A percentile compares a stretch with the other conserved stretches of the same genome.
phyloP scores from a whole-genome alignment of 1,140 invertebrate genomes.

The Cepaea nemoralis region DNA sequence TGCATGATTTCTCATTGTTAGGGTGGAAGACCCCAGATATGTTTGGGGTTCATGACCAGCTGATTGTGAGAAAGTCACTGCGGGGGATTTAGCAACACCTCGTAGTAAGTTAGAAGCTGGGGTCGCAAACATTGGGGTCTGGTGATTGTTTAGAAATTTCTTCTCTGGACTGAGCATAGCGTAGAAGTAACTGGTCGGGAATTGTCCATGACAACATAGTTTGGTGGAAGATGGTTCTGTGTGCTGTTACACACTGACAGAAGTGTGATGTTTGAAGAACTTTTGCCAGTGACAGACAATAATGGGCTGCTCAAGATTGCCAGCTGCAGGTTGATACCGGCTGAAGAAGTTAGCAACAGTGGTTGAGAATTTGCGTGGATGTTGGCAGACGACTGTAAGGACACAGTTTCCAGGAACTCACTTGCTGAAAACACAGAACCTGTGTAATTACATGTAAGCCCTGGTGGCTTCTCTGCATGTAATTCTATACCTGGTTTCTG shows the following conservation, averaged over 20 bases:
- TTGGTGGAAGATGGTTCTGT: not conserved
- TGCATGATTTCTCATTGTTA: too few relatives aligned
- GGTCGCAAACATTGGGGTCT: not conserved
- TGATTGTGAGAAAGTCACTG: constrained; percentile 4
- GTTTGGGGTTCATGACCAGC: too few relatives aligned
- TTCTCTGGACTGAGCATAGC: not conserved
- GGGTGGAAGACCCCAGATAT: too few relatives aligned
- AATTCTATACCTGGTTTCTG: too few relatives aligned
- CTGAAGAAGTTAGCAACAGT: not conserved
- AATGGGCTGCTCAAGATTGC: not conserved
- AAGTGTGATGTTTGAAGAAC: not conserved
- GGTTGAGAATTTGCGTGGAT: not conserved
- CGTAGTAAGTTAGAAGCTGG: constrained; percentile 24
- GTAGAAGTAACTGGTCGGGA: too few relatives aligned
- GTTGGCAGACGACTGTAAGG: not conserved
- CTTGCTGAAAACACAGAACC: too few relatives aligned
- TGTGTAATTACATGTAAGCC: too few relatives aligned
- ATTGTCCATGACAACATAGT: not conserved
- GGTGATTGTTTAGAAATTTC: not conserved
- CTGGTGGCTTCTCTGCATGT: too few relatives aligned
- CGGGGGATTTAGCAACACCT: constrained; percentile 9
- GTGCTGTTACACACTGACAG: not conserved
- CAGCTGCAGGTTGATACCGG: not conserved
- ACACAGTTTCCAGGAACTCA: too few relatives aligned
- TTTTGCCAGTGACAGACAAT: not conserved